Percentiles rank a stretch among this genome's conserved stretches.
Evolutionary conservation across 2,113 vertebrate species (phyloP).

Genomic region (Haplochromis burtoni): DNA sequence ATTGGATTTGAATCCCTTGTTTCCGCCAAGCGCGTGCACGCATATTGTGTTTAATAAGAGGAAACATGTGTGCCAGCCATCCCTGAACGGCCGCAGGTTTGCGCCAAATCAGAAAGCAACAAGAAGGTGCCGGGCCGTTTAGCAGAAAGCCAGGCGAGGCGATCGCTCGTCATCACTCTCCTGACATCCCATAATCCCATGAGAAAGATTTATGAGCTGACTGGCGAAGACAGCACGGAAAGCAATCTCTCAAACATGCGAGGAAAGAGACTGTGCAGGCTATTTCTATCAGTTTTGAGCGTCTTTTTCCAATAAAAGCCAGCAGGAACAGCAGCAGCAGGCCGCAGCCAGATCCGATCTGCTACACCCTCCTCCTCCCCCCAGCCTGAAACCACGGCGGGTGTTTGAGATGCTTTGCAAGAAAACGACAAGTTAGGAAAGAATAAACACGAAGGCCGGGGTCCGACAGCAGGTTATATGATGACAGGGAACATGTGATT

Average conservation of each 20-base stretch:
- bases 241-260: not conserved
- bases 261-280: not conserved
- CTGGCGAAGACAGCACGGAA: constrained; percentile 12
- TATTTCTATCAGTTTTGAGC: not conserved
- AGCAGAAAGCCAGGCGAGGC: not conserved
- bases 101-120: constrained; percentile 12
- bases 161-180: not conserved
- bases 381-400: not conserved
- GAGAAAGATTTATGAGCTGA: constrained; percentile 40
- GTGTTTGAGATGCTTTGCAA: constrained; percentile 13
- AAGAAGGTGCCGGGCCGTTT: constrained; percentile 19
- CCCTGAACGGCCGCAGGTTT: constrained; percentile 27
- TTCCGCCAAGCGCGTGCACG: constrained; percentile 34
- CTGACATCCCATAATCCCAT: constrained; percentile 33
- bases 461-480: constrained; percentile 48
- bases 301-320: not conserved
- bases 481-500: constrained; percentile 68
- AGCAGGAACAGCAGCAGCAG: not conserved
- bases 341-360: not conserved
- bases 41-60: constrained; percentile 58
- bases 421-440: constrained; percentile 27
- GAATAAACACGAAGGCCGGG: constrained; percentile 46
- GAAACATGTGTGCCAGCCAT: constrained; percentile 64
- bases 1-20: constrained; percentile 60
- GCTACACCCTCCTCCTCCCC: not conserved